Conservation (phyloP, 2,888 invertebrate species). For the Chrysomela aeneicollis region DNA sequence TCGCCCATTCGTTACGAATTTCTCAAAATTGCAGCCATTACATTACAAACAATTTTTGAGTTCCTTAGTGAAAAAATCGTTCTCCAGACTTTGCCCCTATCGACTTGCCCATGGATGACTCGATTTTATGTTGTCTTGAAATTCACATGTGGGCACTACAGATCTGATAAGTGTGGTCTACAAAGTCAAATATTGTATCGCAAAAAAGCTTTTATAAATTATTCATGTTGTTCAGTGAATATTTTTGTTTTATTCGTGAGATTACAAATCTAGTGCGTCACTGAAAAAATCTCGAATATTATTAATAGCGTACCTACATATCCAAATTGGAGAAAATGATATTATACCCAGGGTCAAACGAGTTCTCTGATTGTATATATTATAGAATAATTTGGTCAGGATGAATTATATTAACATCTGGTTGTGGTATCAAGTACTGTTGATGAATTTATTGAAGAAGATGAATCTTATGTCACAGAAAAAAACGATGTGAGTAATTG, state of each 20-base stretch:
- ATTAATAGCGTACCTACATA: neutral
- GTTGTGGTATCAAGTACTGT: no score
- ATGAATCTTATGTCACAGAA: no score
- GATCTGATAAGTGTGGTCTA: constrained; percentile 2
- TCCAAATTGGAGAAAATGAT: neutral
- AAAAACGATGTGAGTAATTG: no score
- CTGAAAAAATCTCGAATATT: neutral
- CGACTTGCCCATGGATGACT: neutral
- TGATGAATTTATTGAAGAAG: no score
- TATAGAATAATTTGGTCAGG: neutral
- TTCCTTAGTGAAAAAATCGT: no score
- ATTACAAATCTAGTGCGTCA: constrained; percentile 3
- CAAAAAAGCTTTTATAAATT: constrained; percentile 12
- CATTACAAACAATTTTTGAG: no score
- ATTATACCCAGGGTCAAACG: neutral
- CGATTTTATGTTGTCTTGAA: neutral
- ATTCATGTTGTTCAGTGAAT: constrained; percentile 9
- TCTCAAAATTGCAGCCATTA: no score
- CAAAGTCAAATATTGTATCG: neutral
- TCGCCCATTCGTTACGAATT: no score
- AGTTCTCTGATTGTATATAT: neutral
- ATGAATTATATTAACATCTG: neutral
- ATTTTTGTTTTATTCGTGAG: constrained; percentile 14
- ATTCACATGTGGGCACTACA: neutral
- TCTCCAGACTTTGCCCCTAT: constrained; percentile 8